Evolutionary conservation across 2,888 invertebrate species (phyloP), one percentile per base, ranked within the genome.

Genomic region (Tinea trinotella): DNA sequence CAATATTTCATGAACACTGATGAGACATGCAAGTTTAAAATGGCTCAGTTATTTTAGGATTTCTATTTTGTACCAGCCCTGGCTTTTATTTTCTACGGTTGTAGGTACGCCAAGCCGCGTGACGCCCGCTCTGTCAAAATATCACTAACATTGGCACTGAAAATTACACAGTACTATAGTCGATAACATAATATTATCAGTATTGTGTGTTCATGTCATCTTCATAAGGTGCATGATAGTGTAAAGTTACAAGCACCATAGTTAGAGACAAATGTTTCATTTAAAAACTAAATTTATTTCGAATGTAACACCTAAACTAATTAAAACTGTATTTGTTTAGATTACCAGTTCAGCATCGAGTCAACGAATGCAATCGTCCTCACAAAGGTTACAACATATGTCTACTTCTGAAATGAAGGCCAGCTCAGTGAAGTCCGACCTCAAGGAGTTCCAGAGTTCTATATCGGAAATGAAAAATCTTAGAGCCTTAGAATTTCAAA

Each of bases 391-490:
- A 36, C 84, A 83, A 60, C 84, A 85, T 66, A 78, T 84, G 71
- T 82, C 88, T 55, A 86, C 89, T 59, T 90, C 91, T 66, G 93
- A 93, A 87, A 90, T 92, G 88, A 93, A 93, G 82, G 92, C 94
- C 60, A 92, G 91, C 70, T 92, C 92, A 57, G 90, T 94, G 83
- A 93, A 94, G 81, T 92, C 92, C 59, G 93, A 94, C 74, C 87
- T 93, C 52, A 88, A 90, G 57, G 92, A 93, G 70, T 88, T 95
- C 59, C 92, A 95, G 76, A 93, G 92, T 71, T 93, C 93, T 69
- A 93, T 95, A 76, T 92, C 93, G 58, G 94, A 95, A 85, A 94
- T 95, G 91, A 94, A 93, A 82, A 94, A 91, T 66, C 84, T 93
- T 57, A 84, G 83, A 55, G 78, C 81, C 56, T 71, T 80, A 63